Evolutionary conservation across 2,113 vertebrate species (phyloP).

Genomic region (Corythornis vintsioides): DNA sequence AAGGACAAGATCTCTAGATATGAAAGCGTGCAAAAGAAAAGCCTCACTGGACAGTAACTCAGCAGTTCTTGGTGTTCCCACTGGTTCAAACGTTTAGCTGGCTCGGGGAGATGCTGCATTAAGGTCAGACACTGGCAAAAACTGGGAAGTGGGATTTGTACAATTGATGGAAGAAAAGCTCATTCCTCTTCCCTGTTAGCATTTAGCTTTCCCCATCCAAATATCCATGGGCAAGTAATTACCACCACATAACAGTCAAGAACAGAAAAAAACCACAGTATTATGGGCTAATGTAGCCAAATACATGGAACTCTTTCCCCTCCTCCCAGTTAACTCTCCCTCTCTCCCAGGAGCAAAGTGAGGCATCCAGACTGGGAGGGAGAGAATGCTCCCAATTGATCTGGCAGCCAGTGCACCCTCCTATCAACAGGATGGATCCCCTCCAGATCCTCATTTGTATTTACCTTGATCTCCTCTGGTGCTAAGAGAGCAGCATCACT

Average conservation of each 20-base stretch:
- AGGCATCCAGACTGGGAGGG: neutral
- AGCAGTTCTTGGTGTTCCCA: rapidly evolving
- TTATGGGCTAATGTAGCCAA: neutral
- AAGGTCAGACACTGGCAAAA: neutral
- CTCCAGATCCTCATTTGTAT: neutral
- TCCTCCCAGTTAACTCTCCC: neutral
- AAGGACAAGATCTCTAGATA: neutral
- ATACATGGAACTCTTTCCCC: neutral
- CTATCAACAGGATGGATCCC: neutral
- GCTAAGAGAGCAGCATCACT: conserved; percentile 90
- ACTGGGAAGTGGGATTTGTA: neutral
- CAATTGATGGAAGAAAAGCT: neutral
- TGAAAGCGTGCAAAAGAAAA: neutral
- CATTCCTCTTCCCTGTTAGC: neutral
- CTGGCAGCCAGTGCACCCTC: neutral
- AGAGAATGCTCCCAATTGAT: neutral
- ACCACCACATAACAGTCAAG: neutral
- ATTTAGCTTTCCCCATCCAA: neutral
- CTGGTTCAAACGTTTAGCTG: neutral
- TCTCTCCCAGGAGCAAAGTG: neutral
- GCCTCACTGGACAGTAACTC: neutral
- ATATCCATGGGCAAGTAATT: neutral
- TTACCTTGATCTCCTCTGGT: conserved; percentile 95
- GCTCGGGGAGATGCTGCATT: neutral
- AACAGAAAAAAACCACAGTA: neutral